phyloP scores from a whole-genome alignment of 30 jellyfish, hydroid and myxozoan genomes.

The Turritopsis rubra region DNA sequence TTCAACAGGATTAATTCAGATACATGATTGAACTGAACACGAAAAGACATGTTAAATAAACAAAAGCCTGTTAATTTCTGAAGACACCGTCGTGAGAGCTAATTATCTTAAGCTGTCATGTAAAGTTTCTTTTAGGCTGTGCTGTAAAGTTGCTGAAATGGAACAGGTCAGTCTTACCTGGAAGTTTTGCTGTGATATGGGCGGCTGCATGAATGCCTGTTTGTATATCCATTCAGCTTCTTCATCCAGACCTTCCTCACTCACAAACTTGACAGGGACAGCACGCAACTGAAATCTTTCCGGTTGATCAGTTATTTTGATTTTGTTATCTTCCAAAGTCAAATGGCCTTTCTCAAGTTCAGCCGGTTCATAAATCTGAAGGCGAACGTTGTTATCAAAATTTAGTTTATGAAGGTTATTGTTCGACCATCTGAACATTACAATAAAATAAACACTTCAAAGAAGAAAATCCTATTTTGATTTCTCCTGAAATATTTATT shows the following conservation, averaged over 20 bases:
- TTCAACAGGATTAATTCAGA: too few relatives aligned
- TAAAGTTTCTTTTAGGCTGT: too few relatives aligned
- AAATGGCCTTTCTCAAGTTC: slow-evolving; percentile 88
- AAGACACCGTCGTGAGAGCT: too few relatives aligned
- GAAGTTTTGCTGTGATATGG: slow-evolving; percentile 72
- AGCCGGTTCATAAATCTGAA: slow-evolving; percentile 83
- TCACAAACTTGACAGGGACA: slow-evolving; percentile 62
- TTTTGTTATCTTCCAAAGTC: slow-evolving; percentile 71
- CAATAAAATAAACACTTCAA: neutral
- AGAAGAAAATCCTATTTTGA: too few relatives aligned
- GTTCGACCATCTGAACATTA: neutral
- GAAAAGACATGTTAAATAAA: too few relatives aligned
- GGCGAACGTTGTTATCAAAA: neutral
- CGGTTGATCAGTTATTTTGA: slow-evolving; percentile 77
- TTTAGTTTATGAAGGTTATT: neutral
- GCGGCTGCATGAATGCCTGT: slow-evolving; percentile 92
- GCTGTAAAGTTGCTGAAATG: too few relatives aligned
- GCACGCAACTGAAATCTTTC: slow-evolving; percentile 94
- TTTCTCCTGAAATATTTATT: too few relatives aligned
- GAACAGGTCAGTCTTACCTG: slow-evolving; percentile 32
- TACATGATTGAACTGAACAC: too few relatives aligned
- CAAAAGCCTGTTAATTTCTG: too few relatives aligned
- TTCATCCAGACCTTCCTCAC: slow-evolving; percentile 70
- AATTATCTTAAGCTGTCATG: too few relatives aligned
- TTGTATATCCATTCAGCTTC: slow-evolving; percentile 99